Evolutionary conservation across 2,888 invertebrate genomes (phyloP).

Genomic region (Tinea pellionella): DNA sequence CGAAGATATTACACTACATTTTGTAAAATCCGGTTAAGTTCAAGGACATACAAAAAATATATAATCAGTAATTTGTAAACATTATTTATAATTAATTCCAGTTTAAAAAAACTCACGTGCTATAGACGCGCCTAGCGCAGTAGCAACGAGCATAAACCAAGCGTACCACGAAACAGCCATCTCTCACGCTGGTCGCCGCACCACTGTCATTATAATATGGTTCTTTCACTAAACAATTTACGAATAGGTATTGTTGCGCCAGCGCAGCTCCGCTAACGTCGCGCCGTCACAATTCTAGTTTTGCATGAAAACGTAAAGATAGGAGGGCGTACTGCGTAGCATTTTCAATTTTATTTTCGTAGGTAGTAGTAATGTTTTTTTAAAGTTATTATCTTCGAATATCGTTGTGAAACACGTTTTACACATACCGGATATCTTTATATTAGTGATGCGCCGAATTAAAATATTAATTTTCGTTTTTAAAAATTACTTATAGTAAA

Average conservation of each 20-base stretch:
- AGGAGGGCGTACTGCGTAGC: not conserved
- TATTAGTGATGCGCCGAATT: too few species aligned
- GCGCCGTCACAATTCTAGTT: slow-evolving; percentile 15
- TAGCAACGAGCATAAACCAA: slow-evolving; percentile 44
- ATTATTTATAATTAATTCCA: too few species aligned
- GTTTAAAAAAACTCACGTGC: slow-evolving; percentile 41
- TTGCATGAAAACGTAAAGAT: not conserved
- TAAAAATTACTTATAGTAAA: too few species aligned
- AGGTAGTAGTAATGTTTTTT: too few species aligned
- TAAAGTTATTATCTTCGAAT: too few species aligned
- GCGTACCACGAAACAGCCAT: slow-evolving; percentile 57
- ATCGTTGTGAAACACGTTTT: not conserved
- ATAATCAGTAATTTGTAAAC: too few species aligned
- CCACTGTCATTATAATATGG: slow-evolving; percentile 34
- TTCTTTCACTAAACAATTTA: slow-evolving; percentile 15
- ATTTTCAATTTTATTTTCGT: not conserved
- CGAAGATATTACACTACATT: too few species aligned
- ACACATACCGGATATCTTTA: not conserved
- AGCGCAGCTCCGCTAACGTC: not conserved
- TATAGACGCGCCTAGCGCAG: slow-evolving; percentile 55
- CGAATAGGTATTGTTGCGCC: slow-evolving; percentile 12
- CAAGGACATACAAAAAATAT: too few species aligned
- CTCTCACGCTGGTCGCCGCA: slow-evolving; percentile 39
- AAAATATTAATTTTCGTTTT: too few species aligned
- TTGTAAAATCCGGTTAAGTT: too few species aligned